phyloP scores from a whole-genome alignment of 2,113 vertebrate species.

The Coryphaenoides rupestris region DNA sequence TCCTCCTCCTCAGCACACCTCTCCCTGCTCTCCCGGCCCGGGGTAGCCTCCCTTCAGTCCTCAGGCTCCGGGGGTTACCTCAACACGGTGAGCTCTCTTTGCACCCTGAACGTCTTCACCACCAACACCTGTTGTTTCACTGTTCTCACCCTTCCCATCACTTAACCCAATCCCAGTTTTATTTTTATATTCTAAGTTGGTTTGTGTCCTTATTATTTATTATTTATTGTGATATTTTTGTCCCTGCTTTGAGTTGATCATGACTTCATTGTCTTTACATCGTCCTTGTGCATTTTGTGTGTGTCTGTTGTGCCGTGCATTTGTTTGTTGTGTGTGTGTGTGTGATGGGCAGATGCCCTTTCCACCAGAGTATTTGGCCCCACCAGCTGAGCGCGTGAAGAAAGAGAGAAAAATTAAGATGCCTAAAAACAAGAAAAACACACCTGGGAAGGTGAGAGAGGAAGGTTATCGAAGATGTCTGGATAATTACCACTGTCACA shows the following conservation, averaged over 20 bases:
- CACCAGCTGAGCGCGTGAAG: conserved; percentile 76
- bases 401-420: conserved; percentile 80
- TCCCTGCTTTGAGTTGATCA: conserved; percentile 19
- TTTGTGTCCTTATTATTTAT: conserved; percentile 41
- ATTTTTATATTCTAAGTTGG: conserved; percentile 42
- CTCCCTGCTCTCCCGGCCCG: conserved; percentile 69
- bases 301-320: conserved; percentile 29
- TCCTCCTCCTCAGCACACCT: conserved; percentile 65
- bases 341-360: conserved; percentile 77
- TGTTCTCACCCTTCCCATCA: conserved; percentile 31
- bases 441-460: conserved; percentile 78
- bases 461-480: conserved; percentile 22
- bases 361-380: conserved; percentile 80
- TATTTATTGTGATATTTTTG: conserved; percentile 46
- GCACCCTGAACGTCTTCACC: conserved; percentile 22
- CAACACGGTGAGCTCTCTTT: conserved; percentile 66
- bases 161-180: conserved; percentile 39
- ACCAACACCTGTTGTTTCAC: conserved; percentile 25
- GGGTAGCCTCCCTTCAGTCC: conserved; percentile 63
- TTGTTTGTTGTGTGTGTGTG: conserved; percentile 39
- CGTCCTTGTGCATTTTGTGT: conserved; percentile 49
- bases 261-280: conserved; percentile 44
- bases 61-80: conserved; percentile 67
- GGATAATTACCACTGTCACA: neutral
- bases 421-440: conserved; percentile 75